phyloP scores from a whole-genome alignment of 2,797 vertebrate genomes.

The Australoheros facetus region DNA sequence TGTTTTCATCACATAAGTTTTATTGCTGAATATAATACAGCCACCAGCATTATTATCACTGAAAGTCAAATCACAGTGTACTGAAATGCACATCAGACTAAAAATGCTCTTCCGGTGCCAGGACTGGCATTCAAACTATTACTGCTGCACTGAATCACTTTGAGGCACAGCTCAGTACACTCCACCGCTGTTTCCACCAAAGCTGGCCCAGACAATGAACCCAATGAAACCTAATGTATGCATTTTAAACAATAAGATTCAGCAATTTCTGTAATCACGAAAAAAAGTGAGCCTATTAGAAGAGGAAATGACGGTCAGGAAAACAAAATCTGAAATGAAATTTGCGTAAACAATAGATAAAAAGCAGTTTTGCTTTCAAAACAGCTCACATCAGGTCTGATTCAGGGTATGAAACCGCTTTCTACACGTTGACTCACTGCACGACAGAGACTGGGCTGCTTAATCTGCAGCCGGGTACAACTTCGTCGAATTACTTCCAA shows the following conservation, averaged over 20 bases:
- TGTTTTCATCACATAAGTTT: neutral
- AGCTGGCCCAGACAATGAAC: neutral
- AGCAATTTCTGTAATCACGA: too few relatives aligned
- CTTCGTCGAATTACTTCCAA: neutral
- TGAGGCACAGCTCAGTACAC: too few relatives aligned
- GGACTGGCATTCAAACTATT: neutral
- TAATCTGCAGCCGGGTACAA: neutral
- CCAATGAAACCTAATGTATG: neutral
- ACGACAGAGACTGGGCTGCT: neutral
- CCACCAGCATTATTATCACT: neutral
- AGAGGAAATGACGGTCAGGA: neutral
- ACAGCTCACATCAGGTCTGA: neutral
- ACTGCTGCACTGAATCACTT: too few relatives aligned
- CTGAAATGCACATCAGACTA: neutral
- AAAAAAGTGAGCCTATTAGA: neutral
- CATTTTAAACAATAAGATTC: neutral
- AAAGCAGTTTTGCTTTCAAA: neutral
- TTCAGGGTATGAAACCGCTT: neutral
- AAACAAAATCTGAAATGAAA: neutral
- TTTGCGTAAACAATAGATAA: neutral
- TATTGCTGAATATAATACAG: neutral
- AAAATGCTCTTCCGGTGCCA: neutral
- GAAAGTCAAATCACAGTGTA: neutral
- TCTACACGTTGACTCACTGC: neutral
- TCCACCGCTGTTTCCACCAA: neutral